Percentiles rank a stretch among this genome's conserved stretches.
Conservation (phyloP, 2,888 invertebrate genomes). For the Anodontia alba region DNA sequence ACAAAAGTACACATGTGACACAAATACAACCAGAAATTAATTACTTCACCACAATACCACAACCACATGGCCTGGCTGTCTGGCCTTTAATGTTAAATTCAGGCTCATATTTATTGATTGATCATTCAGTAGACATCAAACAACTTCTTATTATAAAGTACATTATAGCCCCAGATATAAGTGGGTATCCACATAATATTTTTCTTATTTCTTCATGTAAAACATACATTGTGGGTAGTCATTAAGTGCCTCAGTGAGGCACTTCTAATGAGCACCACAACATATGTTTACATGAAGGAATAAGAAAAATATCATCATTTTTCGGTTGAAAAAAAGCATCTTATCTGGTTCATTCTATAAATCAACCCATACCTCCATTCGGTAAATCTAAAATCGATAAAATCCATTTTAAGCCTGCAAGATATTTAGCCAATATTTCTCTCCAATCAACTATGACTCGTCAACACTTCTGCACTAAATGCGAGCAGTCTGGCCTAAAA, state of each 20-base stretch:
- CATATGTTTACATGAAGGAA: too few species aligned
- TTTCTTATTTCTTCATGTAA: too few species aligned
- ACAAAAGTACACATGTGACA: too few species aligned
- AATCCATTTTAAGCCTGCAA: slow-evolving; percentile 2
- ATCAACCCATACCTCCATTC: not conserved
- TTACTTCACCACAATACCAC: not conserved
- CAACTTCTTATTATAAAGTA: not conserved
- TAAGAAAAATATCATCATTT: too few species aligned
- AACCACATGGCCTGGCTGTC: not conserved
- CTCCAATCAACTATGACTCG: not conserved
- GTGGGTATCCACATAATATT: too few species aligned
- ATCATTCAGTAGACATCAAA: not conserved
- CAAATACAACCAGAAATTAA: too few species aligned
- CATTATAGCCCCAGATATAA: too few species aligned
- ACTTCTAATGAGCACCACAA: too few species aligned
- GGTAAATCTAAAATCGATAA: not conserved
- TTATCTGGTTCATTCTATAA: too few species aligned
- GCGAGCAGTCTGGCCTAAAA: not conserved
- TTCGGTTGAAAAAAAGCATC: too few species aligned
- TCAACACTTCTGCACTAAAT: slow-evolving; percentile 10
- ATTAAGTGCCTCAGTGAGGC: too few species aligned
- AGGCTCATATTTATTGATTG: not conserved
- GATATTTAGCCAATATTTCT: not conserved
- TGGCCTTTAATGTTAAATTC: not conserved
- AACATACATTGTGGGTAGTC: too few species aligned